Evolutionary conservation across 2,113 vertebrate genomes (phyloP).

Genomic region (Caloenas nicobarica): DNA sequence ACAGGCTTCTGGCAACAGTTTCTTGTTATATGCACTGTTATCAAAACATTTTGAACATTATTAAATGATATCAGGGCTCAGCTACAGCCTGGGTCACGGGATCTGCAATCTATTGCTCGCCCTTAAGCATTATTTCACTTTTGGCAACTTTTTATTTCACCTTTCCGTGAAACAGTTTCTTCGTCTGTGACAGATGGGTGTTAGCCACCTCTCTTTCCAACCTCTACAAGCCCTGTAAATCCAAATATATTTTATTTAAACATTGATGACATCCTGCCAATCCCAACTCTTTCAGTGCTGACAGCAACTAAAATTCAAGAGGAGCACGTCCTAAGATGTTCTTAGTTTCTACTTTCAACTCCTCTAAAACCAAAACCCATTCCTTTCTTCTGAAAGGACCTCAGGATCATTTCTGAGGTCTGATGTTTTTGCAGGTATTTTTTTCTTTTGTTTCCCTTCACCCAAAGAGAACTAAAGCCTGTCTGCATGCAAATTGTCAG

Average conservation of each 20-base stretch:
- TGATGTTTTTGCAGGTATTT: background rate
- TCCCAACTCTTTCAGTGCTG: background rate
- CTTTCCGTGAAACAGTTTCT: background rate
- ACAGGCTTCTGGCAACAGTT: background rate
- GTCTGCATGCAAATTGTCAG: background rate
- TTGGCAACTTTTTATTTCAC: background rate
- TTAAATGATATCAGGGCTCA: background rate
- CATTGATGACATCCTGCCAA: background rate
- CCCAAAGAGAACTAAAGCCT: background rate
- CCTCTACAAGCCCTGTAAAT: background rate
- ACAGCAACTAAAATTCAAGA: background rate
- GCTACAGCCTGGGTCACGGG: background rate
- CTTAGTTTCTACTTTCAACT: background rate
- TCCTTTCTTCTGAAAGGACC: background rate
- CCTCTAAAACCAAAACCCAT: background rate
- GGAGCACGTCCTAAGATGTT: background rate
- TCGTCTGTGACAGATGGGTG: background rate
- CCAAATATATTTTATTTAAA: background rate
- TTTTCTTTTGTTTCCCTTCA: background rate
- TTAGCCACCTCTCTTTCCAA: background rate
- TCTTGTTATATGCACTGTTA: background rate
- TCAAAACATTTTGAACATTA: background rate
- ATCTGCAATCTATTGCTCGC: background rate
- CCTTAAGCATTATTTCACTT: background rate
- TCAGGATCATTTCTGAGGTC: background rate